Base-by-base conservation (phyloP, 1,140 invertebrate species). In the Megathymus violae region DNA sequence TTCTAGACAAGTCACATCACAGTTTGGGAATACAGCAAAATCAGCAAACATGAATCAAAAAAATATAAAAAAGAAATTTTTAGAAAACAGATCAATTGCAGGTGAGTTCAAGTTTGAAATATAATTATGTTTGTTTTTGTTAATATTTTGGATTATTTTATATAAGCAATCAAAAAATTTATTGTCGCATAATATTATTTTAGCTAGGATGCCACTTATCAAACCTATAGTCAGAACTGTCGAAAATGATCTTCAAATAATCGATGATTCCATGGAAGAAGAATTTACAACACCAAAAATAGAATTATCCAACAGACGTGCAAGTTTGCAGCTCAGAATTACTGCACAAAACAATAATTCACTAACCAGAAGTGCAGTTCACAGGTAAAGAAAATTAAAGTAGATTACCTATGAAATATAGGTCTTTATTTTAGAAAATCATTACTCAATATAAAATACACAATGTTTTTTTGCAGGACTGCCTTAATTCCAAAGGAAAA, bases 271-370 rank as follows among this genome's bases (percentile, higher is more conserved):
- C 7, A 84, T 89, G 77, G 84, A 60, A 10, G 83, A 81, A 31
- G 75, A 81, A 13, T 80, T 74, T 64, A 40, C 65, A 4, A 40
- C 65, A 4, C 62, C 75, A 43, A 80, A 71, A 66, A 62, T 54
- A 11, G 62, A 69, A 22, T 62, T 76, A n/a, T 67, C 78, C 16
- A 87, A 90, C 46, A 62, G 78, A 19, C 83, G 85, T 69, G 74
- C 80, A 16, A 86, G 80, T 40, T 61, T 91, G 25, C 89, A 92
- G 48, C 76, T 92, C 3, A 91, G 85, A 75, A 91, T 92, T 50
- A 78, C 90, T 19, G 74, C 91, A 40, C 88, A 84, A 44, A 92
- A 92, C 64, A 83, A 80, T 77, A 82, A 86, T 59, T 41, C 63
- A 1, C 71, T 69, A 34, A 78, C 65, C 3, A 68, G 64, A 47